Conservation (phyloP, 2,113 vertebrate species). For the Nasalis larvatus region DNA sequence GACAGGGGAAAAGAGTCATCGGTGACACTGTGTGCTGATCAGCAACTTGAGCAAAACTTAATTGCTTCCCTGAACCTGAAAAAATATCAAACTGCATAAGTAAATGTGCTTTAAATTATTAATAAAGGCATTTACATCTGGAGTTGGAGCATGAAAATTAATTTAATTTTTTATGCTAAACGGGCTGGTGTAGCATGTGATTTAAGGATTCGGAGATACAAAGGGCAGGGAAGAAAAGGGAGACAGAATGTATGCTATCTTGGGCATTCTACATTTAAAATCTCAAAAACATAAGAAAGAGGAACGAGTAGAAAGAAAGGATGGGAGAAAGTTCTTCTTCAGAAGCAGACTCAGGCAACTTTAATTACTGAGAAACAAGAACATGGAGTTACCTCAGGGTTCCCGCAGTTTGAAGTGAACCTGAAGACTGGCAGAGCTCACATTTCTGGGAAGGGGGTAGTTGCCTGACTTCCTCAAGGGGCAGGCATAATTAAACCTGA, state of each 20-base stretch:
- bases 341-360: not conserved
- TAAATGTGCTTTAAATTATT: conserved; percentile 86
- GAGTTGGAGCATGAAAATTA: conserved; percentile 81
- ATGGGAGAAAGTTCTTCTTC: not conserved
- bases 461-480: not conserved
- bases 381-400: not conserved
- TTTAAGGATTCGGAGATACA: conserved; percentile 46
- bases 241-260: not conserved
- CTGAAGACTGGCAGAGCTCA: fast-evolving
- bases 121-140: conserved; percentile 84
- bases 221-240: conserved; percentile 2
- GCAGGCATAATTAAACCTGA: not conserved
- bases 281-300: not conserved
- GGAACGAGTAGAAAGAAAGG: not conserved
- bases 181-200: conserved; percentile 53
- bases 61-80: conserved; percentile 85
- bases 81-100: conserved; percentile 87
- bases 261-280: not conserved
- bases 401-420: not conserved
- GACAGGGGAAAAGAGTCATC: not conserved
- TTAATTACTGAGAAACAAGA: not conserved
- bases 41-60: conserved; percentile 75
- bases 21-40: conserved; percentile 69
- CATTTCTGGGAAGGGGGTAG: not conserved
- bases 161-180: conserved; percentile 85